phyloP scores from a whole-genome alignment of 2,888 invertebrate genomes.

The Mechanitis mazaeus region DNA sequence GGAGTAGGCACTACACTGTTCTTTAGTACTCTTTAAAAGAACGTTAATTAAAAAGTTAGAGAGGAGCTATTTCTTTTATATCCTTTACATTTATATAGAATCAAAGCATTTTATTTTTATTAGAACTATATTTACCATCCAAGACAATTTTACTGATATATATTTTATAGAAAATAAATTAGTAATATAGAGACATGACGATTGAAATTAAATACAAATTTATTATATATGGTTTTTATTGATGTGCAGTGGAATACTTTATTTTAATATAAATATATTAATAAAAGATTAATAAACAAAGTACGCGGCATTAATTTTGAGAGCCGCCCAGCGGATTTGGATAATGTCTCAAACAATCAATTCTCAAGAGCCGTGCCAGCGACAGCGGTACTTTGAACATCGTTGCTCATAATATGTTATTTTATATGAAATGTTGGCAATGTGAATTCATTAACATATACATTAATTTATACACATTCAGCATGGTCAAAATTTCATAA shows the following conservation, averaged over 20 bases:
- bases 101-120: too few relatives aligned
- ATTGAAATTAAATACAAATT: too few relatives aligned
- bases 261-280: not conserved
- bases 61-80: too few relatives aligned
- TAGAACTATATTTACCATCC: too few relatives aligned
- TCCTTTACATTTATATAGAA: too few relatives aligned
- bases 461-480: not conserved
- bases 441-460: slow-evolving; percentile 5
- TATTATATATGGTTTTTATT: too few relatives aligned
- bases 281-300: slow-evolving; percentile 6
- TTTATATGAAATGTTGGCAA: slow-evolving; percentile 6
- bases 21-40: not conserved
- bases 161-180: too few relatives aligned
- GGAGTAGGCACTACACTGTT: too few relatives aligned
- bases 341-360: slow-evolving; percentile 15
- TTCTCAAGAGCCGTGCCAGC: slow-evolving; percentile 11
- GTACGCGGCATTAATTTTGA: slow-evolving; percentile 13
- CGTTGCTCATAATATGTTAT: slow-evolving; percentile 9
- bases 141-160: too few relatives aligned
- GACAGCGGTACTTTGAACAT: slow-evolving; percentile 17
- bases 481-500: not conserved
- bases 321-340: slow-evolving; percentile 3
- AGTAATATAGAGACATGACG: too few relatives aligned
- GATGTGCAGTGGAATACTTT: too few relatives aligned
- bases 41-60: not conserved